Conservation (phyloP, 2,888 invertebrate species). For the Ormyrus nitidulus region DNA sequence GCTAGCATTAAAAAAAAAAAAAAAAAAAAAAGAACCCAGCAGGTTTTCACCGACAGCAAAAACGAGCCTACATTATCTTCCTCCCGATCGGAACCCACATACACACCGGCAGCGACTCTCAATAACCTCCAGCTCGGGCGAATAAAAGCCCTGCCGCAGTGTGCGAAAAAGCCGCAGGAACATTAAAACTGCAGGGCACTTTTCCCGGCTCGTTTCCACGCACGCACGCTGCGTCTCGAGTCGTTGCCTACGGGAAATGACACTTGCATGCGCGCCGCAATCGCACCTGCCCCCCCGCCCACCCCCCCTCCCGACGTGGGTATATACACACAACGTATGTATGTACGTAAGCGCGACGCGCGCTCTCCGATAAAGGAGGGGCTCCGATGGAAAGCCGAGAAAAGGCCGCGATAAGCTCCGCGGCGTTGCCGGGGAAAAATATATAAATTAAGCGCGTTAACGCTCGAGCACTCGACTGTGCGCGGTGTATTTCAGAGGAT, state of each 20-base stretch:
- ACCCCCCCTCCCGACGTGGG: too few relatives aligned
- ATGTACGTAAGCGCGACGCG: constrained; percentile 25
- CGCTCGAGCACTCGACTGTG: neutral
- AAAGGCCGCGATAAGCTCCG: constrained; percentile 19
- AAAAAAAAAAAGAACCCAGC: too few relatives aligned
- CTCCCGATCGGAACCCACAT: too few relatives aligned
- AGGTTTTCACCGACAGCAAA: too few relatives aligned
- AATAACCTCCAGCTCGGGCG: too few relatives aligned
- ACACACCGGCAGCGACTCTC: too few relatives aligned
- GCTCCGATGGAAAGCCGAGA: constrained; percentile 16
- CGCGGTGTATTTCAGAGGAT: neutral
- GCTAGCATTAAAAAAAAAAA: too few relatives aligned
- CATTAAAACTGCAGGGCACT: neutral
- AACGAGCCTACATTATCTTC: too few relatives aligned
- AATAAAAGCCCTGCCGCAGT: too few relatives aligned
- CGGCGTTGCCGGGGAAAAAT: neutral
- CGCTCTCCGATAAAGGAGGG: neutral
- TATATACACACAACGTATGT: too few relatives aligned
- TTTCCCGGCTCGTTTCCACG: neutral
- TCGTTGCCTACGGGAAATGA: constrained; percentile 62
- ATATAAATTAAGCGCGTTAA: constrained; percentile 15
- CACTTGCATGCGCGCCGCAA: constrained; percentile 68
- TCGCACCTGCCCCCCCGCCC: constrained; percentile 67
- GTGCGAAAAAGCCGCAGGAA: too few relatives aligned
- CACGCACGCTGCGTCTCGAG: constrained; percentile 19